Percentiles rank a stretch among this genome's conserved stretches.
Conservation (phyloP, 2,113 vertebrate species). For the Pandion haliaetus region DNA sequence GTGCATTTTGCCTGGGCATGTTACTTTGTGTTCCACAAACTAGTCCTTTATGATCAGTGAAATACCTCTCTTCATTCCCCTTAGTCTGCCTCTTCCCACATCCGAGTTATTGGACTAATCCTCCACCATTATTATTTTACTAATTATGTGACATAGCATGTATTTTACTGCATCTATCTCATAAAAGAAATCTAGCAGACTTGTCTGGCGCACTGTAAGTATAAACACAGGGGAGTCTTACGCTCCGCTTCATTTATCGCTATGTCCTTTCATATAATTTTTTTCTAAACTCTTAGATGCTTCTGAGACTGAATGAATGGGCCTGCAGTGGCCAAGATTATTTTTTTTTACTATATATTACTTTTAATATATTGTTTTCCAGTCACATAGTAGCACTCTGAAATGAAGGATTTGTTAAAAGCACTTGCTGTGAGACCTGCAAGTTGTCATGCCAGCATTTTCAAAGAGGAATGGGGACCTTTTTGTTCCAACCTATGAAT, state of each 20-base stretch:
- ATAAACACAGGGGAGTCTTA: not conserved
- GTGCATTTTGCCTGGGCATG: accelerated
- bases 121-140: not conserved
- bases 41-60: not conserved
- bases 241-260: not conserved
- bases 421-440: not conserved
- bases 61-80: not conserved
- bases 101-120: not conserved
- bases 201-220: not conserved
- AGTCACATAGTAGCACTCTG: not conserved
- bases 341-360: not conserved
- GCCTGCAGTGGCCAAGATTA: not conserved
- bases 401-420: not conserved
- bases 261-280: not conserved
- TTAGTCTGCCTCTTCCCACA: not conserved
- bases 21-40: not conserved
- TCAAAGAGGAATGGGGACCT: not conserved
- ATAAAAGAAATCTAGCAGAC: not conserved
- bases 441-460: not conserved
- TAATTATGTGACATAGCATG: not conserved
- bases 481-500: not conserved
- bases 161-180: not conserved
- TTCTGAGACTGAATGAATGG: not conserved
- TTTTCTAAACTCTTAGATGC: not conserved
- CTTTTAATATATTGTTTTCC: not conserved